These are phyloP conservation scores for Mormyrops boulengeri DNA, from an alignment of 2,797 vertebrate species.

Conservation along the genomic window DNA sequence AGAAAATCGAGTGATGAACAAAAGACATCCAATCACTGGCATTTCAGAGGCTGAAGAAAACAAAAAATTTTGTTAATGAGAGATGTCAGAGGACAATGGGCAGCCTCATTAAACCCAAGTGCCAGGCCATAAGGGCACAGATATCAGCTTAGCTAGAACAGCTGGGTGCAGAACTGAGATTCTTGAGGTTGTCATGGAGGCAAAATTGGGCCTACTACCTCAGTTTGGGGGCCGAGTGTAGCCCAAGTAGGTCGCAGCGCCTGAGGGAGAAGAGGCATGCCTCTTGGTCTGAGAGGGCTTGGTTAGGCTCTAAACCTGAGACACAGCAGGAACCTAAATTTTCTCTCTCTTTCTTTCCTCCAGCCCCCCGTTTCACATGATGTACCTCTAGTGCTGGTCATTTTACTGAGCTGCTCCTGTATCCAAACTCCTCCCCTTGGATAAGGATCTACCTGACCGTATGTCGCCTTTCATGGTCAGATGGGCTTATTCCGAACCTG, in stretches of 20 bases:
- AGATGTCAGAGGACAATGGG: not conserved
- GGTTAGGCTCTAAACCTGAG: conserved; percentile 17
- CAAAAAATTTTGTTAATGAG: not conserved
- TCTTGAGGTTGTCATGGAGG: not conserved
- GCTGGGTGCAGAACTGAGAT: not conserved
- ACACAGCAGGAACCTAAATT: conserved; percentile 5
- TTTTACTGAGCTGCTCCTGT: not conserved
- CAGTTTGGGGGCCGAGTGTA: not conserved
- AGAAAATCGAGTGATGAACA: not conserved
- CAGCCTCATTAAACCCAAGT: not conserved
- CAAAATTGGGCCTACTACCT: not conserved
- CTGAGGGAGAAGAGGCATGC: conserved; percentile 22
- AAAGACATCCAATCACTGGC: not conserved
- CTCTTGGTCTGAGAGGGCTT: conserved; percentile 16
- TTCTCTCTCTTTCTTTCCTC: not conserved
- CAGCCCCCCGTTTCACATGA: not conserved
- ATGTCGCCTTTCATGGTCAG: not conserved
- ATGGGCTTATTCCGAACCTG: not conserved
- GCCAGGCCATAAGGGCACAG: not conserved
- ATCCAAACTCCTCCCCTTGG: not conserved
- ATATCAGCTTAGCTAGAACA: not conserved
- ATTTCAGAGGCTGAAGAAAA: not conserved
- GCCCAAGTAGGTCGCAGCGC: conserved; percentile 21
- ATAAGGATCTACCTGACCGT: not conserved
- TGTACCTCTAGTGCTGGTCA: not conserved